phyloP scores from a whole-genome alignment of 2,113 vertebrate genomes.

The Calypte anna region DNA sequence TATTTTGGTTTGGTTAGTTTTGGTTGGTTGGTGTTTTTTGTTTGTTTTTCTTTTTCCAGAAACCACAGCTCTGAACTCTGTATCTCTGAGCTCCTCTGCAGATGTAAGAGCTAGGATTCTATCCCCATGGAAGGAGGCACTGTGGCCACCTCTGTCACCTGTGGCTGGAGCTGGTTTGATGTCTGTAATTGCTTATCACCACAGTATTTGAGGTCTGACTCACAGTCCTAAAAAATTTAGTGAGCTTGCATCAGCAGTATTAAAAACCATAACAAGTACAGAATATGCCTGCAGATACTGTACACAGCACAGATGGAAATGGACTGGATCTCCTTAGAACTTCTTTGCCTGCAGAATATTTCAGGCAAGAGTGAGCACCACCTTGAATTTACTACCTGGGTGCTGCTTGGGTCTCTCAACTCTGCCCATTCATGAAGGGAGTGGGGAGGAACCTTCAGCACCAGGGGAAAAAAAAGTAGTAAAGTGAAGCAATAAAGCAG shows the following conservation, averaged over 20 bases:
- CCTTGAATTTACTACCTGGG: background rate
- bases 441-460: background rate
- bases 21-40: no score
- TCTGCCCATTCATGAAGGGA: rapidly evolving
- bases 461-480: rapidly evolving
- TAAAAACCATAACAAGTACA: background rate
- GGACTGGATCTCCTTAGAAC: background rate
- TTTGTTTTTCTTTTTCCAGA: background rate
- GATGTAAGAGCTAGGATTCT: background rate
- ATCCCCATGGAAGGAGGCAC: background rate
- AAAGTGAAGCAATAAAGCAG: background rate
- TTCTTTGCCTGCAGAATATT: background rate
- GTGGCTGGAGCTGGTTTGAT: background rate
- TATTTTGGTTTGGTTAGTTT: no score
- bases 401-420: background rate
- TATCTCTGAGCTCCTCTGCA: background rate
- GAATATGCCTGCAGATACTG: background rate
- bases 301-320: background rate
- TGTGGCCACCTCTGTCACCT: background rate
- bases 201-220: background rate
- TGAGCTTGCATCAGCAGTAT: background rate
- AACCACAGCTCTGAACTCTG: rapidly evolving
- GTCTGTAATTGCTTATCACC: background rate
- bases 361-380: background rate
- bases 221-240: rapidly evolving